Percentiles rank a stretch among this genome's conserved stretches.
Evolutionary conservation across 2,888 invertebrate species (phyloP).

Genomic region (Endotricha flammealis): DNA sequence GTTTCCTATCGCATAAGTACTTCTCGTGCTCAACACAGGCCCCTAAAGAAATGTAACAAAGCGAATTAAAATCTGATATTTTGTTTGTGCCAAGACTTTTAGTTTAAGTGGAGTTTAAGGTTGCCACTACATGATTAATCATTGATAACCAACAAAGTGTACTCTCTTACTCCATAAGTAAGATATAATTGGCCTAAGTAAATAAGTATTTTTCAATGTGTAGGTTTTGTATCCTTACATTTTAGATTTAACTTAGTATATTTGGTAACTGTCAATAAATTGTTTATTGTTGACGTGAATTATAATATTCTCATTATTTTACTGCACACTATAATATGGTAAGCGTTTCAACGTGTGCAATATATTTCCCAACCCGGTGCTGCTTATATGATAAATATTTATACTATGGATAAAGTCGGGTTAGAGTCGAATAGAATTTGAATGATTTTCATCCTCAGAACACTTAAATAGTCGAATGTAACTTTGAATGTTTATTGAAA

Average conservation of each 20-base stretch:
- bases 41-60: constrained; percentile 30
- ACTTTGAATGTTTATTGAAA: constrained; percentile 30
- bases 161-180: constrained; percentile 46
- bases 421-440: constrained; percentile 20
- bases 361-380: constrained; percentile 57
- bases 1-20: constrained; percentile 25
- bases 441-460: constrained; percentile 56
- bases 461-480: constrained; percentile 53
- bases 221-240: constrained; percentile 61
- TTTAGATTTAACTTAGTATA: constrained; percentile 41
- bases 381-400: constrained; percentile 43
- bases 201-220: constrained; percentile 62
- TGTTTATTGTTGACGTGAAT: constrained; percentile 27
- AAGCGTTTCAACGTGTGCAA: constrained; percentile 43
- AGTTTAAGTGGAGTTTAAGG: constrained; percentile 52
- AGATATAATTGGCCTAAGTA: constrained; percentile 67
- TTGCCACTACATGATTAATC: constrained; percentile 41
- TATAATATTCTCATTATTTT: constrained; percentile 41
- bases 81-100: constrained; percentile 73
- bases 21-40: constrained; percentile 45
- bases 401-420: too few relatives aligned
- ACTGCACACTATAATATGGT: constrained; percentile 34
- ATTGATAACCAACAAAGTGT: constrained; percentile 36
- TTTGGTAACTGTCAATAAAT: constrained; percentile 32
- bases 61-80: constrained; percentile 47